phyloP scores from a whole-genome alignment of 2,888 invertebrate genomes.

The Lacanobia oleracea region DNA sequence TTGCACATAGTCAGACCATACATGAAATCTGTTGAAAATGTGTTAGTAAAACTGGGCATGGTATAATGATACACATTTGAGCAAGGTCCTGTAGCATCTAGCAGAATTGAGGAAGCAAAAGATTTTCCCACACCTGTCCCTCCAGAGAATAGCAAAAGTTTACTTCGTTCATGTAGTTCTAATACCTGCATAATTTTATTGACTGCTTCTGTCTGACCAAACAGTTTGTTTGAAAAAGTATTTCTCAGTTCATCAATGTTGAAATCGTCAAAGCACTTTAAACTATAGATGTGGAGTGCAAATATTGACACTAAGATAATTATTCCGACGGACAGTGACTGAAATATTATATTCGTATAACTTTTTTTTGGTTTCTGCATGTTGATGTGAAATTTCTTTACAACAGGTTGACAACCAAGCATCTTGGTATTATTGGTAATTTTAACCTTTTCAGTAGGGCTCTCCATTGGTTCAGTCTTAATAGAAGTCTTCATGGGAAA shows the following conservation, averaged over 20 bases:
- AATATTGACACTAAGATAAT: slow-evolving; percentile 70
- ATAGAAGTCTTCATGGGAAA: slow-evolving; percentile 28
- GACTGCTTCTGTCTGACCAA: slow-evolving; percentile 80
- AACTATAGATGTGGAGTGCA: slow-evolving; percentile 69
- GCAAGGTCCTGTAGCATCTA: slow-evolving; percentile 74
- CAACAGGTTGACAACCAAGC: slow-evolving; percentile 34
- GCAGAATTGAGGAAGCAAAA: slow-evolving; percentile 77
- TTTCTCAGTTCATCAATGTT: slow-evolving; percentile 68
- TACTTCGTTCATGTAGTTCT: slow-evolving; percentile 69
- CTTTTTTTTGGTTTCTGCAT: slow-evolving; percentile 60
- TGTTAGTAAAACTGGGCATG: slow-evolving; percentile 81
- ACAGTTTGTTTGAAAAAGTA: slow-evolving; percentile 73
- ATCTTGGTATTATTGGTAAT: slow-evolving; percentile 4
- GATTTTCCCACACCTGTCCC: slow-evolving; percentile 88
- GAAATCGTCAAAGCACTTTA: slow-evolving; percentile 77
- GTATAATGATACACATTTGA: slow-evolving; percentile 86
- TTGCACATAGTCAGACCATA: slow-evolving; percentile 81
- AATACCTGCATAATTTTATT: slow-evolving; percentile 74
- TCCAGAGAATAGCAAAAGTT: slow-evolving; percentile 83
- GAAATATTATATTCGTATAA: slow-evolving; percentile 42
- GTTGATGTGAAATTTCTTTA: slow-evolving; percentile 75
- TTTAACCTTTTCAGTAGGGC: slow-evolving; percentile 3
- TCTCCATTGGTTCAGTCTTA: slow-evolving; percentile 20
- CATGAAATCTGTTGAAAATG: slow-evolving; percentile 79
- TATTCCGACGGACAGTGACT: slow-evolving; percentile 59